Base-by-base conservation (phyloP, 2,888 invertebrate genomes). In the Zonitis immaculata region DNA sequence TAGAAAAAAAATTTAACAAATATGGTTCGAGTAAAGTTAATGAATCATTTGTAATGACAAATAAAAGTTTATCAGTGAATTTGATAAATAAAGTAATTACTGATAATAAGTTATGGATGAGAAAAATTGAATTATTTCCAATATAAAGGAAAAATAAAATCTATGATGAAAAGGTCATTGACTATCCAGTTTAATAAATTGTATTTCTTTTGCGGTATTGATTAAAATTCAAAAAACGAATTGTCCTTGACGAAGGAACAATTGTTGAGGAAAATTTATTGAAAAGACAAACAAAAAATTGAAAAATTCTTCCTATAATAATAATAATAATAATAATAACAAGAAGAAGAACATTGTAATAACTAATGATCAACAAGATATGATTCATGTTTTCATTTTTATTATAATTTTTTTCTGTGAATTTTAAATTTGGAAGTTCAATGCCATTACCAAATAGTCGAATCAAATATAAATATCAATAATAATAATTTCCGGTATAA, bases 361-460 rank as follows among this genome's bases (percentile, higher is more conserved):
- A n/a, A n/a, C n/a, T 39, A 11, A 11, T 8, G 9, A 39, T 39
- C 39, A 6, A 18, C 9, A 9, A 39, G 11, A 39, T 8, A 16
- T 39, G 39, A 39, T 20, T 39, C 39, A 39, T 39, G 8, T 39
- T 5, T 5, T 18, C 11, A n/a, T 1, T 39, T 14, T 35, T 32
- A 16, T 39, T 39, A 9, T 35, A 12, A 7, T 16, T 35, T 35
- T 18, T 4, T 16, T 16, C 14, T 14, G 12, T 12, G 5, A 27
- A 45, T 48, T 43, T 52, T 48, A 44, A 28, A 48, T 47, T 54
- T 44, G 51, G 44, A 52, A 56, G 59, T 59, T 59, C 59, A 56
- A 54, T 59, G 56, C 51, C 57, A 59, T 48, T 51, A 47, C 39
- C 51, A 44, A 20, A 39, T 18, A 11, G 11, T 32, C 4, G n/a